phyloP scores from a whole-genome alignment of 2,888 invertebrate genomes.

The Eupeodes luniger region DNA sequence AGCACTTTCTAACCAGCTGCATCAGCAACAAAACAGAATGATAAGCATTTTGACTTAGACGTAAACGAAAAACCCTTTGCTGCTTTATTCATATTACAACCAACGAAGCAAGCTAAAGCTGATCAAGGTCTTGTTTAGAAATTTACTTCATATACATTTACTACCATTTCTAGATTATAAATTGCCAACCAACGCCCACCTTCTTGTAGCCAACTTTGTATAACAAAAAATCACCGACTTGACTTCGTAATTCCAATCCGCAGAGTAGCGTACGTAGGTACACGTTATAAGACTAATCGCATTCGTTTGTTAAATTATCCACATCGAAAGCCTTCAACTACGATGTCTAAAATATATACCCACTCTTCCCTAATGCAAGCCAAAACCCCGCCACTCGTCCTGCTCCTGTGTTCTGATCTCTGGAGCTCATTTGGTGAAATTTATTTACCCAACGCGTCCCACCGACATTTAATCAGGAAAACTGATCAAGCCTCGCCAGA shows the following conservation, averaged over 20 bases:
- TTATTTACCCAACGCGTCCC: slow-evolving; percentile 73
- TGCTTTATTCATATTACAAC: not conserved
- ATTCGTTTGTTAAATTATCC: slow-evolving; percentile 63
- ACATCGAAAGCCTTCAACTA: slow-evolving; percentile 37
- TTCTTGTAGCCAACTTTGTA: slow-evolving; percentile 16
- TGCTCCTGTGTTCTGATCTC: not conserved
- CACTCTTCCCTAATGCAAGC: slow-evolving; percentile 15
- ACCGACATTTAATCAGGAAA: slow-evolving; percentile 67
- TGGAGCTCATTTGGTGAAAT: slow-evolving; percentile 67
- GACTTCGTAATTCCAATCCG: not conserved
- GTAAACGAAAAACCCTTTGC: not conserved
- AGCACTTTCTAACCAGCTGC: slow-evolving; percentile 9
- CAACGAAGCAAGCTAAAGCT: not conserved
- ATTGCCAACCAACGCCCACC: slow-evolving; percentile 33
- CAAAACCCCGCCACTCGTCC: not conserved
- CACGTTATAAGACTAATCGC: slow-evolving; percentile 45
- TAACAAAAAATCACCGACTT: not conserved
- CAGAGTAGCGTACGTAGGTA: slow-evolving; percentile 3
- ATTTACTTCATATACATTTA: not conserved
- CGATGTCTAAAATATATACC: slow-evolving; percentile 13
- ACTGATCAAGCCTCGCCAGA: slow-evolving; percentile 49
- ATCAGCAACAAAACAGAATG: not conserved
- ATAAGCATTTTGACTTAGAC: not conserved
- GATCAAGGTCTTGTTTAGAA: slow-evolving; percentile 9
- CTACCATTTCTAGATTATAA: slow-evolving; percentile 6